Conservation (phyloP, 2,888 invertebrate species). For the Mechanitis mazaeus region DNA sequence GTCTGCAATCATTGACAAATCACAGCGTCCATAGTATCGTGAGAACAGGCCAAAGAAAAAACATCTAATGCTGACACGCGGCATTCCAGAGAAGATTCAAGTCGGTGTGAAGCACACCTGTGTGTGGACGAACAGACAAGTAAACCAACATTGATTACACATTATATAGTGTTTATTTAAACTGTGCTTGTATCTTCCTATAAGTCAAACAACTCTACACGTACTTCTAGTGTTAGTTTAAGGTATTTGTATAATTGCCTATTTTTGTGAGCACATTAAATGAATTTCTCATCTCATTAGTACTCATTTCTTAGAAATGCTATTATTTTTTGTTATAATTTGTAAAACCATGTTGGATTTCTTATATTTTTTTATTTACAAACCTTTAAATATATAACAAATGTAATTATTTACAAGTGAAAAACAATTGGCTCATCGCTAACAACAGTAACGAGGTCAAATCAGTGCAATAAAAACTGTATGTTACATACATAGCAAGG, state of each 20-base stretch:
- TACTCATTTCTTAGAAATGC: too few relatives aligned
- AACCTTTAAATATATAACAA: too few relatives aligned
- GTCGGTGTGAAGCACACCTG: neutral
- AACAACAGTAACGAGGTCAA: too few relatives aligned
- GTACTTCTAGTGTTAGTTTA: neutral
- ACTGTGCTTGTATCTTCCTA: neutral
- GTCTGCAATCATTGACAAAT: neutral
- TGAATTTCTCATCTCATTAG: neutral
- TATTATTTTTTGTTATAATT: too few relatives aligned
- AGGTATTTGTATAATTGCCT: conserved; percentile 9
- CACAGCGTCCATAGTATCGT: too few relatives aligned
- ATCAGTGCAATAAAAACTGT: too few relatives aligned
- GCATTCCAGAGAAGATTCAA: conserved; percentile 35
- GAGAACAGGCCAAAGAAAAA: conserved; percentile 20
- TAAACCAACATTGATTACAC: neutral
- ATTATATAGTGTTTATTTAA: neutral
- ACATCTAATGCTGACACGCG: conserved; percentile 34
- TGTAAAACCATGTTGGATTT: too few relatives aligned
- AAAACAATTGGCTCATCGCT: too few relatives aligned
- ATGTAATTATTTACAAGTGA: too few relatives aligned
- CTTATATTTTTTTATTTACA: too few relatives aligned
- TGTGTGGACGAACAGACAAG: neutral
- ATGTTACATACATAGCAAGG: too few relatives aligned
- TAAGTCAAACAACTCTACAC: neutral
- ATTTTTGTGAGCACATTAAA: neutral